Evolutionary conservation across 2,797 vertebrate species (phyloP).

Genomic region (Avahi laniger): DNA sequence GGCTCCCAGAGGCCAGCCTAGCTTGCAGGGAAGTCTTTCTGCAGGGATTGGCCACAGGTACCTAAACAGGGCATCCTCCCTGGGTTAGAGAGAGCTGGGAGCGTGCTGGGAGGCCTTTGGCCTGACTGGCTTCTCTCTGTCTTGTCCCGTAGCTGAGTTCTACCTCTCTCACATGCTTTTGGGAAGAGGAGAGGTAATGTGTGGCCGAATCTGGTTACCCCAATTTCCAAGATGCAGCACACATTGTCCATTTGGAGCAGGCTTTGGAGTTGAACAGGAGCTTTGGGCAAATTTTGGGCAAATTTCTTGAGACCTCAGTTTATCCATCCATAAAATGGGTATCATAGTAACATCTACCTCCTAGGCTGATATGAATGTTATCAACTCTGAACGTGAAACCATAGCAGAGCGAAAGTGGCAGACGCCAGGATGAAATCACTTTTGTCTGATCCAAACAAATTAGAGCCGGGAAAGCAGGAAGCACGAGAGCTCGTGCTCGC

Average conservation of each 20-base stretch:
- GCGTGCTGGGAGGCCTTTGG: not conserved
- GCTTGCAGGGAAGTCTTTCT: not conserved
- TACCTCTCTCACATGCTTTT: not conserved
- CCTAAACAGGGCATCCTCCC: too few species aligned
- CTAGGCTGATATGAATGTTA: not conserved
- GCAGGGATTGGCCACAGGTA: not conserved
- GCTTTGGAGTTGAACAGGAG: not conserved
- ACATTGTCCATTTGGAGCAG: not conserved
- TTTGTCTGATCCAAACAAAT: not conserved
- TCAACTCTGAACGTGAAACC: not conserved
- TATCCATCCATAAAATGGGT: not conserved
- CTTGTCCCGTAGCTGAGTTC: not conserved
- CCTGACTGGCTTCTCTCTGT: not conserved
- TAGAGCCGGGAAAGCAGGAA: rapidly evolving
- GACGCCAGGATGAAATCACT: not conserved
- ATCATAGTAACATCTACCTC: not conserved
- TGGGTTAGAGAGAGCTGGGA: not conserved
- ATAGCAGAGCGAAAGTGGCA: not conserved
- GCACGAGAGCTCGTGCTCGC: not conserved
- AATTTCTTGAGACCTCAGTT: not conserved
- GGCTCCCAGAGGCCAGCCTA: not conserved
- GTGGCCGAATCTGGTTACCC: not conserved
- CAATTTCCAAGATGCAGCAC: not conserved
- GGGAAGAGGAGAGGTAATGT: not conserved
- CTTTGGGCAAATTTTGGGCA: not conserved